A percentile compares a stretch with the other conserved stretches of the same genome.
phyloP scores from a whole-genome alignment of 2,797 vertebrate genomes.

The Poeciliopsis turneri region DNA sequence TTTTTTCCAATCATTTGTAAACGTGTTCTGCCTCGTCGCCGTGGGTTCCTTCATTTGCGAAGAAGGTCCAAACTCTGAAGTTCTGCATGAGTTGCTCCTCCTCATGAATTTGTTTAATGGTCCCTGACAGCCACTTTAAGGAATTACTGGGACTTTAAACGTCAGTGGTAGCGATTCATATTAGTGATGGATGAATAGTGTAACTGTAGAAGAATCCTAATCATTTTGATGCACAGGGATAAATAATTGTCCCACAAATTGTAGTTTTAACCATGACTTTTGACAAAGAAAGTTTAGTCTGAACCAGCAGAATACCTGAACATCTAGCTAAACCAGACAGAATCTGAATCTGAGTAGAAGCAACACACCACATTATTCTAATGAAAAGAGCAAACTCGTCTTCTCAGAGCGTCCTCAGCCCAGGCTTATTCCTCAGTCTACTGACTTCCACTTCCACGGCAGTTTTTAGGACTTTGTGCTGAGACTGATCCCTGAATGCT shows the following conservation, averaged over 20 bases:
- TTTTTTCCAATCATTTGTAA: slow-evolving; percentile 22
- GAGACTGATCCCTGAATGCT: not conserved
- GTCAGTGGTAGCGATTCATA: slow-evolving; percentile 2
- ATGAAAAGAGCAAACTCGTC: not conserved
- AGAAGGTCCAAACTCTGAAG: slow-evolving; percentile 41
- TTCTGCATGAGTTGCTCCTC: slow-evolving; percentile 43
- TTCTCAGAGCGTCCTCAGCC: not conserved
- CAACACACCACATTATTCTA: not conserved
- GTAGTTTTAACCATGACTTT: not conserved
- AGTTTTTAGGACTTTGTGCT: not conserved
- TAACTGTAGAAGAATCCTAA: slow-evolving; percentile 4
- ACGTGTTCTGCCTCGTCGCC: not conserved
- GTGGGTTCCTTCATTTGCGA: slow-evolving; percentile 12
- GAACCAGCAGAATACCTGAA: not conserved
- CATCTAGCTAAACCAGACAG: not conserved
- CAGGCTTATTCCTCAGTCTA: not conserved
- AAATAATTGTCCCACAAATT: not conserved
- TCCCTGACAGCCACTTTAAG: slow-evolving; percentile 49
- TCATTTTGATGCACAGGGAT: not conserved
- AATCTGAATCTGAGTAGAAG: not conserved
- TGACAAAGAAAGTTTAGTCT: not conserved
- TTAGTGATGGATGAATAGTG: not conserved
- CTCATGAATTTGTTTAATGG: slow-evolving; percentile 60
- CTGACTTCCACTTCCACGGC: not conserved
- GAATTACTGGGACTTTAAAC: slow-evolving; percentile 36